phyloP scores from a whole-genome alignment of 2,113 vertebrate species.

The Tautogolabrus adspersus region DNA sequence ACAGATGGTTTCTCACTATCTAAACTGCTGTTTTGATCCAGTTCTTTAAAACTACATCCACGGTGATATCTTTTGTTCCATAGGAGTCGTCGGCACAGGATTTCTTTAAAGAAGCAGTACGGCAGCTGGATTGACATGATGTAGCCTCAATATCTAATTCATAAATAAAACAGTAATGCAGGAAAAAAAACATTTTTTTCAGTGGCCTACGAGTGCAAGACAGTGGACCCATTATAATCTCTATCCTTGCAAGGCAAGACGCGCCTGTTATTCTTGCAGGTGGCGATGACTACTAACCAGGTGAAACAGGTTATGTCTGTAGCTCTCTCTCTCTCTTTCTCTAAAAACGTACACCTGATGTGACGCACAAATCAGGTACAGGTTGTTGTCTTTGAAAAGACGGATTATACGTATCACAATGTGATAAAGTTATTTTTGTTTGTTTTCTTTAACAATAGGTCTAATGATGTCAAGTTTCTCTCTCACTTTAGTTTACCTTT shows the following conservation, averaged over 20 bases:
- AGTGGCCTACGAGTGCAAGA: too few relatives aligned
- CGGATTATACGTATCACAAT: not conserved
- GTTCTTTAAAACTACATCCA: too few relatives aligned
- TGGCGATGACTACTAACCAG: not conserved
- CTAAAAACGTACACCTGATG: rapidly evolving
- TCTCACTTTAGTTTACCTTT: not conserved
- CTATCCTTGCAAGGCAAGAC: not conserved
- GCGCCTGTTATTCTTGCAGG: not conserved
- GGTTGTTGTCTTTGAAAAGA: not conserved
- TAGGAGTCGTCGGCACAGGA: too few relatives aligned
- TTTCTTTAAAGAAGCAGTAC: too few relatives aligned
- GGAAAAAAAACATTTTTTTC: too few relatives aligned
- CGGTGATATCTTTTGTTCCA: not conserved
- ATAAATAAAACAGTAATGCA: too few relatives aligned
- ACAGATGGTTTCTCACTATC: too few relatives aligned
- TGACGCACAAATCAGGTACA: not conserved
- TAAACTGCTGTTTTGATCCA: too few relatives aligned
- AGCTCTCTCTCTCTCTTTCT: too few relatives aligned
- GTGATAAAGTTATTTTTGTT: not conserved
- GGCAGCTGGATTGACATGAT: too few relatives aligned
- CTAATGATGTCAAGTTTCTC: not conserved
- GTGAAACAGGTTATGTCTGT: not conserved
- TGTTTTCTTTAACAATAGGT: too few relatives aligned
- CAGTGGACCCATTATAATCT: not conserved
- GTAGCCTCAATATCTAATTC: too few relatives aligned